Base-by-base conservation (phyloP, 2,113 vertebrate species). In the Apus apus region DNA sequence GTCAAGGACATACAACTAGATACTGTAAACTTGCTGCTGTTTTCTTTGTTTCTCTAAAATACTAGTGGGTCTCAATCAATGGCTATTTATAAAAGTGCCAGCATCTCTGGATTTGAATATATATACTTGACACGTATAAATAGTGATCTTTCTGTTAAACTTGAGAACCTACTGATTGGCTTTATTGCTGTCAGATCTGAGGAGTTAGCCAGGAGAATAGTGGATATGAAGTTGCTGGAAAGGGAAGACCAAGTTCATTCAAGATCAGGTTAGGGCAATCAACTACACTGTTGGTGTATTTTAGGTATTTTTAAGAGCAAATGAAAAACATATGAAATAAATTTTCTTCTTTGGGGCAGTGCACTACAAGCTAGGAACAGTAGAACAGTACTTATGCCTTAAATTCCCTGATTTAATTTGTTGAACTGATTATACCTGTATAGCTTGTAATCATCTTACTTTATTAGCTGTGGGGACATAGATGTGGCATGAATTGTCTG, bases 401-500 rank as follows among this genome's bases (percentile, higher is more conserved):
- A 58, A 91, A 88, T 73, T 94, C 64, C 46, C n/a, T 81, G 46
- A 58, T 84, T 65, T 71, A 50, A 71, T 88, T 62, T 67, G 51
- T 51, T 62, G 48, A 88, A 76, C 60, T 67, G 72, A 84, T 94
- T 64, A 67, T 60, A 83, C 51, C 21, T 16, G 0, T 74, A 12
- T 43, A 66, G 30, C 51, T 82, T 90, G 51, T 76, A 76, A 74
- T 88, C 51, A n/a, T 76, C 20, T 92, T 83, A 30, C 46, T 67
- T 88, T 92, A 86, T 93, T 95, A 88, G 43, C 83, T 90, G 20
- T 34, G 66, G 16, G 56, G 65, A 77, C 83, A 53, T 56, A 77
- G 56, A 50, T 83, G 71, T 54, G 64, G 54, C 54, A 65, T 91
- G 76, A 94, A 58, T 53, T 79, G 62, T 68, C 60, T 78, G 56